phyloP scores from a whole-genome alignment of 2,113 vertebrate genomes.

The Struthio camelus region DNA sequence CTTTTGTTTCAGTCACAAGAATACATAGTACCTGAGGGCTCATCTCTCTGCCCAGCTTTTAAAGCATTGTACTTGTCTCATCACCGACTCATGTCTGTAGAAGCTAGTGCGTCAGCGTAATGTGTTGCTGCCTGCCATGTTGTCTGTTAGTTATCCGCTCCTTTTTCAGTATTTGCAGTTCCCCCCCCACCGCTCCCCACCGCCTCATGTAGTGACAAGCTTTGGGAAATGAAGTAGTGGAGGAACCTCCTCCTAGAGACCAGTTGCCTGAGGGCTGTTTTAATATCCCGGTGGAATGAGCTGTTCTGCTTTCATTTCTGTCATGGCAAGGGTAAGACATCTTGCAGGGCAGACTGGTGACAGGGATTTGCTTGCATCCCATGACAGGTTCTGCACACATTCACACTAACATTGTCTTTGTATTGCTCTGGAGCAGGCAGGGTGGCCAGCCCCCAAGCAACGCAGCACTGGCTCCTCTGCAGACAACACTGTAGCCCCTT shows the following conservation, averaged over 20 bases:
- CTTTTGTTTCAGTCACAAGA: conserved; percentile 19
- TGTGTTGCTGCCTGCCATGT: background rate
- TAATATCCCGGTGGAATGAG: background rate
- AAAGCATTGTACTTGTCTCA: background rate
- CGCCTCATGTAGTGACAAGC: background rate
- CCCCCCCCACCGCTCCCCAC: background rate
- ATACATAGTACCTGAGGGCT: conserved; percentile 1
- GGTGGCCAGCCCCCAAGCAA: background rate
- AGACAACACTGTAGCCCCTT: no score
- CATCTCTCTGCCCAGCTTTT: background rate
- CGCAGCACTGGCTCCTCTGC: background rate
- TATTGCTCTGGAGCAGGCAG: background rate
- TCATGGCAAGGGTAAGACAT: background rate
- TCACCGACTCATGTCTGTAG: background rate
- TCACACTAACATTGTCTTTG: fast-evolving
- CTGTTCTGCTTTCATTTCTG: background rate
- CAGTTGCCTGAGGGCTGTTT: background rate
- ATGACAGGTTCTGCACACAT: background rate
- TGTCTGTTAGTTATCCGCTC: background rate
- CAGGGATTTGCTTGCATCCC: background rate
- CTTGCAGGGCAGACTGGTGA: background rate
- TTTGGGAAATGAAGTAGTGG: background rate
- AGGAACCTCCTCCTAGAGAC: background rate
- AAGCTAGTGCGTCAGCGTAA: background rate
- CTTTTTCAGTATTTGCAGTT: background rate